A percentile compares a stretch with the other conserved stretches of the same genome.
phyloP scores from a whole-genome alignment of 1,140 invertebrate species.

The Dreissena rostriformis region DNA sequence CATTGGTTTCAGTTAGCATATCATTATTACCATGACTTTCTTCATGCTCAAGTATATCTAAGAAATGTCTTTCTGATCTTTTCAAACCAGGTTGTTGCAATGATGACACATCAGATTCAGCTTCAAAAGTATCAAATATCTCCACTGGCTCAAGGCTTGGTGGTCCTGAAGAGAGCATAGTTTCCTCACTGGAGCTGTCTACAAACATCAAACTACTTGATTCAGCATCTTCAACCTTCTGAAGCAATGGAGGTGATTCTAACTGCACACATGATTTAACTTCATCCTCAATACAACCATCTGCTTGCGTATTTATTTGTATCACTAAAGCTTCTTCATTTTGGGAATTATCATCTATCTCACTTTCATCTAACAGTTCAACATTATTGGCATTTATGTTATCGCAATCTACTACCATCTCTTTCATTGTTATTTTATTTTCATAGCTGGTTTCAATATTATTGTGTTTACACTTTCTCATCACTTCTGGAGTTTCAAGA shows the following conservation, averaged over 20 bases:
- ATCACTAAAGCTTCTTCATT: no score
- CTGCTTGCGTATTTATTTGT: no score
- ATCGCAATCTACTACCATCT: no score
- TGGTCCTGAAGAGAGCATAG: background rate
- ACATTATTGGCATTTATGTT: no score
- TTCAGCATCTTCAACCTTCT: constrained; percentile 23
- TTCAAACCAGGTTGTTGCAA: background rate
- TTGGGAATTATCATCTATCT: no score
- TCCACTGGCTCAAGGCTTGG: constrained; percentile 26
- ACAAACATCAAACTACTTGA: background rate
- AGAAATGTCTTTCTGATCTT: constrained; percentile 41
- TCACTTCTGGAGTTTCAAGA: no score
- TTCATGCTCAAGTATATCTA: constrained; percentile 24
- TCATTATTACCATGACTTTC: no score
- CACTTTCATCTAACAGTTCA: no score
- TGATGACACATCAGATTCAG: background rate
- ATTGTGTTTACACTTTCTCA: background rate
- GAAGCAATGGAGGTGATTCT: constrained; percentile 20
- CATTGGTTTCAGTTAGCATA: background rate
- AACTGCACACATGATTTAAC: no score
- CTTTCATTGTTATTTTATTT: no score
- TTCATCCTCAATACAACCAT: no score
- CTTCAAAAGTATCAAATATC: background rate
- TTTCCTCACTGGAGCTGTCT: background rate
- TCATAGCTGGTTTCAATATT: background rate